Percentiles rank a stretch among this genome's conserved stretches.
Conservation (phyloP, 2,797 vertebrate genomes). For the Liasis olivaceus region DNA sequence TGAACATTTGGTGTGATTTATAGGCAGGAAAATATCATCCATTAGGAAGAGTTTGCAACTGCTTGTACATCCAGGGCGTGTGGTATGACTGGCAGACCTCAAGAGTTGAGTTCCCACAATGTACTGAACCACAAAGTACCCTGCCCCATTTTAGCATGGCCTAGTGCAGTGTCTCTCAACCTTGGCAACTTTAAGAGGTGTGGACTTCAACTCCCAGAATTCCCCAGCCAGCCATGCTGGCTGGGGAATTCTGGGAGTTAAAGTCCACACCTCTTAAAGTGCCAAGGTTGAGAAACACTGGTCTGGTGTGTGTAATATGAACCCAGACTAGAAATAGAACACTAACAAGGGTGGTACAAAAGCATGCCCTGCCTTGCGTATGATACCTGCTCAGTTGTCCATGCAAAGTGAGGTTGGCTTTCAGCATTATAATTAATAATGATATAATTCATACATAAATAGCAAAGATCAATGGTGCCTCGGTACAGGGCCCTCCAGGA, state of each 20-base stretch:
- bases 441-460: conserved; percentile 16
- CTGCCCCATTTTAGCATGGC: not conserved
- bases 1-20: no score
- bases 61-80: not conserved
- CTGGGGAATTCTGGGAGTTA: not conserved
- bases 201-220: not conserved
- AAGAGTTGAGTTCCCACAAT: not conserved
- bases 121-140: not conserved
- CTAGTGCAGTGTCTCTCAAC: not conserved
- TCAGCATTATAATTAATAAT: not conserved
- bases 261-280: not conserved
- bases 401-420: conserved; percentile 30
- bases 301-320: not conserved
- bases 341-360: not conserved
- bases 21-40: no score
- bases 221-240: no score
- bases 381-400: conserved; percentile 31
- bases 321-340: not conserved
- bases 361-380: not conserved
- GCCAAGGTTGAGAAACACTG: not conserved
- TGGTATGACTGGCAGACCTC: not conserved
- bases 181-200: not conserved
- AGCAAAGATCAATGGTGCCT: not conserved
- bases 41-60: no score
- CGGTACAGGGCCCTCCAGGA: conserved; percentile 26